Evolutionary conservation across 2,113 vertebrate genomes (phyloP).

Genomic region (Centropristis striata): DNA sequence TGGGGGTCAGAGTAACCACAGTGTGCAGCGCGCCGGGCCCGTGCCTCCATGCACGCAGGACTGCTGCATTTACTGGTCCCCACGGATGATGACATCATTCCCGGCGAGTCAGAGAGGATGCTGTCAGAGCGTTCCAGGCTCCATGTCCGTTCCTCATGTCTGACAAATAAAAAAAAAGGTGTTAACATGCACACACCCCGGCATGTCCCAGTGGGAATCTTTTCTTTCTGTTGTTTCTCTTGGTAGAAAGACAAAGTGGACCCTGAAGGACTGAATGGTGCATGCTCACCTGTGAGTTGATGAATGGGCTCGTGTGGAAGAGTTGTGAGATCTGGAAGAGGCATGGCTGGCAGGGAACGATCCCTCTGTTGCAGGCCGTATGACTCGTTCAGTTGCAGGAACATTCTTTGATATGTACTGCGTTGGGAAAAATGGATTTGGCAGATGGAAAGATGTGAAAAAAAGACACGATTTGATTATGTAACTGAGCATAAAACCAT

Average conservation of each 20-base stretch:
- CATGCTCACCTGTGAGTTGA: constrained; percentile 92
- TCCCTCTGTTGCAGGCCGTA: constrained; percentile 91
- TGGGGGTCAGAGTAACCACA: constrained; percentile 90
- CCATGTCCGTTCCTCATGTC: constrained; percentile 97
- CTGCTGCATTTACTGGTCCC: constrained; percentile 99
- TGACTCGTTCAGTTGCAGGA: constrained; percentile 93
- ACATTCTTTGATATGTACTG: constrained; percentile 98
- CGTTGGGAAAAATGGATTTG: constrained; percentile 48
- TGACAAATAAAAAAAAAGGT: constrained; percentile 72
- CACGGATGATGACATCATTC: constrained; percentile 95
- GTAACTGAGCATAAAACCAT: constrained; percentile 27
- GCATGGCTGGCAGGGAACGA: constrained; percentile 95
- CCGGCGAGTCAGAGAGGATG: constrained; percentile 94
- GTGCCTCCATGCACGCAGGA: constrained; percentile 93
- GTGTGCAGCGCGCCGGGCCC: constrained; percentile 91
- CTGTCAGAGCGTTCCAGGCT: constrained; percentile 96
- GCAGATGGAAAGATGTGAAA: constrained; percentile 31
- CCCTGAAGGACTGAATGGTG: not conserved
- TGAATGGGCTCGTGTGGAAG: constrained; percentile 94
- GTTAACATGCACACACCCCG: constrained; percentile 57
- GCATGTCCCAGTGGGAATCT: constrained; percentile 4
- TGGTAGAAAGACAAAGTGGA: no score
- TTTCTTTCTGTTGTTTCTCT: not conserved
- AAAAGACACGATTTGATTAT: not conserved
- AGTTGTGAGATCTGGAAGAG: constrained; percentile 96